Percentiles rank a stretch among this genome's conserved stretches.
Conservation (phyloP, 2,888 invertebrate genomes). For the Pandemis cinnamomeana region DNA sequence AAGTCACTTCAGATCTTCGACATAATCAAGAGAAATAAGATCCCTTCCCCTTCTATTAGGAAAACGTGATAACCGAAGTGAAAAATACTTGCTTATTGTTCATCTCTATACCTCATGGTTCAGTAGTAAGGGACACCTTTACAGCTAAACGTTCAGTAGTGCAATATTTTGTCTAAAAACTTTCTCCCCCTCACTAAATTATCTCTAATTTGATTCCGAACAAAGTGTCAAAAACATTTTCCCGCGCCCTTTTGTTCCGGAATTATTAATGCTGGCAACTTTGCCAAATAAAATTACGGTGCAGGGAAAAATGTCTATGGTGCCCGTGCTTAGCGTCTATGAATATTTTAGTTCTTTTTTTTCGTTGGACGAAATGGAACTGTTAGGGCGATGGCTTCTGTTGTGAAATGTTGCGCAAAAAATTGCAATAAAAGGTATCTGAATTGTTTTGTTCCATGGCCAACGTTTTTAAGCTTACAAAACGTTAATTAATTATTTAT, state of each 20-base stretch:
- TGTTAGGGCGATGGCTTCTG: background rate
- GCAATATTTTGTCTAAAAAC: background rate
- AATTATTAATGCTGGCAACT: constrained; percentile 63
- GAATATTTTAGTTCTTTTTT: background rate
- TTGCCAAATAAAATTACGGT: constrained; percentile 46
- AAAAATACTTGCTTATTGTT: background rate
- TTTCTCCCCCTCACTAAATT: constrained; percentile 15
- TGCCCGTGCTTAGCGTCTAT: background rate
- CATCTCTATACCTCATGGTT: background rate
- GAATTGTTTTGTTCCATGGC: background rate
- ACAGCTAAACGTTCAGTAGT: constrained; percentile 3
- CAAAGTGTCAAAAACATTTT: constrained; percentile 60
- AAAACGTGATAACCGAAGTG: background rate
- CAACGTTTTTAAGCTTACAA: too few species aligned
- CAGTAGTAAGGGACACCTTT: background rate
- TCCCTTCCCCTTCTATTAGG: too few species aligned
- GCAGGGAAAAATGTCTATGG: constrained; percentile 40
- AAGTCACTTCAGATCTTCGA: too few species aligned
- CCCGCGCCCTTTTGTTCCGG: constrained; percentile 52
- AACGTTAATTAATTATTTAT: too few species aligned
- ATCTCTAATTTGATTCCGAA: constrained; percentile 57
- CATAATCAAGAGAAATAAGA: too few species aligned
- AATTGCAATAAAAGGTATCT: background rate
- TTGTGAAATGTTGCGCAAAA: background rate
- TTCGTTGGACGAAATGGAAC: background rate